Evolutionary conservation across 2,797 vertebrate genomes (phyloP).

Genomic region (Malurus leucopterus): DNA sequence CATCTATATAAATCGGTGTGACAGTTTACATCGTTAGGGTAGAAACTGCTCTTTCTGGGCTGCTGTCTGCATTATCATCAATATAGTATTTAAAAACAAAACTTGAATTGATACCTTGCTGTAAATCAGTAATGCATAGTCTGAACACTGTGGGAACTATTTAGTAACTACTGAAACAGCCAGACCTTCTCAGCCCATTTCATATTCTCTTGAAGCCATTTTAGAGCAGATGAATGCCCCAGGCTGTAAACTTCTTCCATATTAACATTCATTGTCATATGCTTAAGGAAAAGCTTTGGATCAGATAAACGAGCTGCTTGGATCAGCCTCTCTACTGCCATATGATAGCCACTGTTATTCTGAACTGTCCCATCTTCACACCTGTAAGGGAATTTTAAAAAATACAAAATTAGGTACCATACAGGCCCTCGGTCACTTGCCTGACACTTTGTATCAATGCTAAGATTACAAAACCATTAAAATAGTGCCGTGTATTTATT

Average conservation of each 20-base stretch:
- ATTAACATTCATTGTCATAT: slow-evolving; percentile 69
- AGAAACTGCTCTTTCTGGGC: not conserved
- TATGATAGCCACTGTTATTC: slow-evolving; percentile 59
- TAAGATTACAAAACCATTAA: not conserved
- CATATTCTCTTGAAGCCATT: slow-evolving; percentile 78
- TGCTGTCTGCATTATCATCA: not conserved
- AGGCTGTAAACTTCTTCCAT: slow-evolving; percentile 76
- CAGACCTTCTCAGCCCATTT: slow-evolving; percentile 79
- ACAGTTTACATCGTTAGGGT: not conserved
- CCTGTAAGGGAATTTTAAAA: slow-evolving; percentile 63
- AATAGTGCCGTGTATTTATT: not conserved
- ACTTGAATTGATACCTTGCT: not conserved
- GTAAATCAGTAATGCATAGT: slow-evolving; percentile 17
- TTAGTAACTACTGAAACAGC: slow-evolving; percentile 67
- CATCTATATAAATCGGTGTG: not conserved
- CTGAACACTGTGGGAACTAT: slow-evolving; percentile 26
- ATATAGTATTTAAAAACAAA: not conserved
- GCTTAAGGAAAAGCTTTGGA: slow-evolving; percentile 75
- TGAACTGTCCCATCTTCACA: slow-evolving; percentile 61
- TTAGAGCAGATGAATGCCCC: slow-evolving; percentile 68
- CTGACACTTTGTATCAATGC: not conserved
- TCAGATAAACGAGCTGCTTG: slow-evolving; percentile 67
- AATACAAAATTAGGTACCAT: slow-evolving; percentile 11
- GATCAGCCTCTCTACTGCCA: slow-evolving; percentile 65
- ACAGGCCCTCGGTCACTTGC: not conserved